Conservation (phyloP, 2,113 vertebrate species). For the cat (Felis catus) region F.catus_Fca126_mat1.0 CM031414.1:30707501-30708000, state of each 20-base stretch:
- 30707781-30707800: background rate
- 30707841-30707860: background rate
- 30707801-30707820: background rate
- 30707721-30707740: background rate
- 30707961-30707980: background rate
- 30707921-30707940: background rate
- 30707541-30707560: too few species aligned
- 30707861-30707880: background rate
- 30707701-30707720: background rate
- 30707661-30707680: background rate
- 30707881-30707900: background rate
- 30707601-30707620: background rate
- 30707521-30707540: too few species aligned
- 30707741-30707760: too few species aligned
- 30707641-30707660: background rate
- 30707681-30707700: background rate
- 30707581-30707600: background rate
- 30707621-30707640: background rate
- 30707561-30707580: too few species aligned
- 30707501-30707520: too few species aligned
- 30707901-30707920: background rate
- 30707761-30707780: background rate
- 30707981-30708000: background rate
- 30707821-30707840: background rate
- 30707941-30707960: background rate